Conservation (phyloP, 1,140 invertebrate species). For the Yoshiicerus persimilis region DNA sequence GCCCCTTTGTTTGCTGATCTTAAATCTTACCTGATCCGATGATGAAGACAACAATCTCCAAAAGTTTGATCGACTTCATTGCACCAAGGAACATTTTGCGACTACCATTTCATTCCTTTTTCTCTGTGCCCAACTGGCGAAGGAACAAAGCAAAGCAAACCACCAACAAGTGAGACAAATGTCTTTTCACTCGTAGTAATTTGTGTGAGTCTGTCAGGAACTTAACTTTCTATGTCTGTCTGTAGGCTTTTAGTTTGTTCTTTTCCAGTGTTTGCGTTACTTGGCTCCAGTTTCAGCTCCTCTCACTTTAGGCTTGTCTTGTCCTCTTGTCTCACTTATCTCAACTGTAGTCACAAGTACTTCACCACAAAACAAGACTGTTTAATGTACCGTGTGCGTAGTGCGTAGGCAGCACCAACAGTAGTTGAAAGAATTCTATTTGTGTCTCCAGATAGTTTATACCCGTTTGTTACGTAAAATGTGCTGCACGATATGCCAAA, state of each 20-base stretch:
- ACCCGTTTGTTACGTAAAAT: not conserved
- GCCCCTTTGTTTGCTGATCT: not conserved
- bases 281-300: not conserved
- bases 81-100: slow-evolving; percentile 37
- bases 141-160: not conserved
- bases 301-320: not conserved
- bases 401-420: not conserved
- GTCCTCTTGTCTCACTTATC: slow-evolving; percentile 4
- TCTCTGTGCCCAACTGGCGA: not conserved
- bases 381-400: not conserved
- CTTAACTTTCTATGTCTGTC: slow-evolving; percentile 4
- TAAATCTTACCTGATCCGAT: slow-evolving; percentile 43
- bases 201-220: slow-evolving; percentile 16
- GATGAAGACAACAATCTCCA: slow-evolving; percentile 41
- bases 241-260: not conserved
- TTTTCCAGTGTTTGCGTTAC: not conserved
- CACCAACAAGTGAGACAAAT: slow-evolving; percentile 7
- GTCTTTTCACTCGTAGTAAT: slow-evolving; percentile 15
- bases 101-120: not conserved
- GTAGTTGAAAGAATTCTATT: not conserved
- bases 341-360: not conserved
- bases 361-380: slow-evolving; percentile 1
- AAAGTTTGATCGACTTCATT: slow-evolving; percentile 46
- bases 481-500: no score
- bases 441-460: not conserved